Percentiles rank a stretch among this genome's conserved stretches.
These are phyloP conservation scores for Echinops telfairi DNA, from an alignment of 2,113 vertebrate species.

Conservation along the genomic window DNA sequence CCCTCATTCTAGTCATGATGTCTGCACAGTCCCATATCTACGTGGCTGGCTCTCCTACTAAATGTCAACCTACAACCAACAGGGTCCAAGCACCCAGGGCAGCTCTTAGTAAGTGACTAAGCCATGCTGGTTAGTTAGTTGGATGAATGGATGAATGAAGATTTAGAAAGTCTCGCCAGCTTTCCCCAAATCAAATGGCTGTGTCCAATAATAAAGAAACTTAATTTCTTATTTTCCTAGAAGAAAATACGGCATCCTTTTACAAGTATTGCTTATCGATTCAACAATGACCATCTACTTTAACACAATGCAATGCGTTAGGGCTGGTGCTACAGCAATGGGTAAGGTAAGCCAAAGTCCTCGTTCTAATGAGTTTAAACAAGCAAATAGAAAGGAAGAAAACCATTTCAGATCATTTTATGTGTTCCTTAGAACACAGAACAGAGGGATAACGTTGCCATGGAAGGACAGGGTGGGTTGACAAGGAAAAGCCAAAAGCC, in stretches of 20 bases:
- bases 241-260: conserved; percentile 1
- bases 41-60: not conserved
- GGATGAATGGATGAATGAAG: not conserved
- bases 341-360: not conserved
- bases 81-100: not conserved
- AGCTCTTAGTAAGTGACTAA: conserved; percentile 38
- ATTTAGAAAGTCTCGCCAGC: not conserved
- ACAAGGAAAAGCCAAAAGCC: not conserved
- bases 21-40: not conserved
- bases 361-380: conserved; percentile 22
- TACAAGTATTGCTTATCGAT: conserved; percentile 15
- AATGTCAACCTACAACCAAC: conserved; percentile 21
- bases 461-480: not conserved
- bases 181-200: not conserved
- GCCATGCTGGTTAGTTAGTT: not conserved
- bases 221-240: conserved; percentile 36
- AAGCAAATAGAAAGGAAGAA: conserved; percentile 22
- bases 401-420: not conserved
- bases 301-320: not conserved
- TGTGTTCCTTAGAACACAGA: not conserved
- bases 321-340: not conserved
- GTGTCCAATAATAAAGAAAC: conserved; percentile 26
- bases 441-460: not conserved
- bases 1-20: not conserved
- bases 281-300: not conserved